phyloP scores from a whole-genome alignment of 2,888 invertebrate species.

The Drosophila atroscutellata region DNA sequence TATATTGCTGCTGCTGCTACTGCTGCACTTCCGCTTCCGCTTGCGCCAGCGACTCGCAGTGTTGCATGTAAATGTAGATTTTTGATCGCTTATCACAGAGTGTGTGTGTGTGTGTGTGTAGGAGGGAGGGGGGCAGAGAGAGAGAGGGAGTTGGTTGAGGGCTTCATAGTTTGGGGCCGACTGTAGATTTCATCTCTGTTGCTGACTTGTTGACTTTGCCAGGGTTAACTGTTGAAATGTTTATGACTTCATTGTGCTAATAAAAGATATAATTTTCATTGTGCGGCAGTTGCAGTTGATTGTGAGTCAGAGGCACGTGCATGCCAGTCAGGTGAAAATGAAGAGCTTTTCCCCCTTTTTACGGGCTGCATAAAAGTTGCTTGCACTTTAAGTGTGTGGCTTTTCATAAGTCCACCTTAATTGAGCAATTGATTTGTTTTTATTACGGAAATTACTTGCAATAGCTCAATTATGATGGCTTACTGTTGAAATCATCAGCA shows the following conservation, averaged over 20 bases:
- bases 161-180: conserved; percentile 40
- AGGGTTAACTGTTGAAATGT: conserved; percentile 75
- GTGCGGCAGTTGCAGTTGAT: neutral
- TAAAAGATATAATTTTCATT: conserved; percentile 72
- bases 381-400: conserved; percentile 4
- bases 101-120: conserved; percentile 13
- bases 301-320: conserved; percentile 35
- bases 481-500: neutral
- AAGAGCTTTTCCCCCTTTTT: conserved; percentile 24
- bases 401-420: neutral
- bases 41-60: conserved; percentile 56
- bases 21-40: conserved; percentile 75
- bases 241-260: conserved; percentile 79
- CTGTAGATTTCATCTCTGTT: conserved; percentile 74
- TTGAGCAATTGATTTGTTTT: neutral
- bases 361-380: conserved; percentile 24
- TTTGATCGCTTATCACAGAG: conserved; percentile 70
- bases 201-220: conserved; percentile 78
- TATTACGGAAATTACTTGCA: neutral
- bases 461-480: neutral
- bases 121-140: neutral
- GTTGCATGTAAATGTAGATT: conserved; percentile 77
- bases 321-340: conserved; percentile 46
- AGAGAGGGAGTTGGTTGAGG: neutral
- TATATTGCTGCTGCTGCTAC: conserved; percentile 64